Evolutionary conservation across 2,888 invertebrate species (phyloP), one percentile per base, ranked within the genome.

Genomic region (Hymenopus coronatus): DNA sequence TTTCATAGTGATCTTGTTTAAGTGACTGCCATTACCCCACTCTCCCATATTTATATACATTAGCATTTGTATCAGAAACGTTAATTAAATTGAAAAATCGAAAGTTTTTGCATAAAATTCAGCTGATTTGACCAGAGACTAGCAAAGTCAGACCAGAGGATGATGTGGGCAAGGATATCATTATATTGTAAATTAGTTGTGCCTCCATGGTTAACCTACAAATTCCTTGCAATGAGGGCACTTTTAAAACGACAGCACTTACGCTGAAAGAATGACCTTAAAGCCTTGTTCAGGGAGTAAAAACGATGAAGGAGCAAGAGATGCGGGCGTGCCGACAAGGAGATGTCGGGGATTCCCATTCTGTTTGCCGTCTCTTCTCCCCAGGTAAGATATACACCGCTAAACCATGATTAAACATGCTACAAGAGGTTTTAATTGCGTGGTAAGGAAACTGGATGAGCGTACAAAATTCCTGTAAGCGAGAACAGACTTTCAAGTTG

Each of bases 321-420:
- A 28, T 15, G 27, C 20, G 54, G 27, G 28, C 86, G 86, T 86
- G 86, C 86, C 25, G 28, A 8, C 86, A 28, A 81, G 70, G n/a
- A 86, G 86, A 86, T 86, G 86, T n/a, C 20, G 86, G 30, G 86
- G 86, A 86, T 86, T 86, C 28, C 28, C 70, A 28, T n/a, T 7
- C 25, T 86, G 86, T 86, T 86, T 86, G 86, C 28, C 15, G 28
- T n/a, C 46, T 54, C 27, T 85, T 85, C 85, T 84, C 9, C 84
- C 25, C 84, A 85, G 85, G 85, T 46, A 27, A 85, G 40, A 85
- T 28, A 85, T 40, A 85, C 85, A 46, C 28, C 83, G 15, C 85
- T 85, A 85, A 85, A 54, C 85, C 85, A 27, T 85, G 85, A 54
- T 85, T 46, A 85, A 85, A 85, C 85, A 85, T 46, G 14, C 54